phyloP scores from a whole-genome alignment of 2,113 vertebrate genomes.

The Urocynchramus pylzowi region DNA sequence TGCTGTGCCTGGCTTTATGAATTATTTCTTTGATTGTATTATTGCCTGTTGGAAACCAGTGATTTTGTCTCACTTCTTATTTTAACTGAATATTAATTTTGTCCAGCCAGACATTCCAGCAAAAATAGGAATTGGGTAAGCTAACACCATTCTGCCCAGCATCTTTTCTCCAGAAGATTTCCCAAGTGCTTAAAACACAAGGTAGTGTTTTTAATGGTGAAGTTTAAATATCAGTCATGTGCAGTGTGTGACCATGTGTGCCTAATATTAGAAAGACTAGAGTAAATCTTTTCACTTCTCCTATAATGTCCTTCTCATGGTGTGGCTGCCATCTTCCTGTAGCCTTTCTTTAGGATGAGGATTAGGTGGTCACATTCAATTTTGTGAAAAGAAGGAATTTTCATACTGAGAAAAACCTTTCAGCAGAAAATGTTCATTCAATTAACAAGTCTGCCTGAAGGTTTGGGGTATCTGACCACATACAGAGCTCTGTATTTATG shows the following conservation, averaged over 20 bases:
- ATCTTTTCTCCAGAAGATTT: not conserved
- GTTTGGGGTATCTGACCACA: not conserved
- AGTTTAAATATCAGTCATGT: not conserved
- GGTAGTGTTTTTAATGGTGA: not conserved
- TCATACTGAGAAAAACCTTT: not conserved
- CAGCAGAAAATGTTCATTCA: not conserved
- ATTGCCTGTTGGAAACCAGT: not conserved
- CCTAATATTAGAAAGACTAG: not conserved
- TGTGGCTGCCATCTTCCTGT: not conserved
- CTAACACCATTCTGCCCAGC: not conserved
- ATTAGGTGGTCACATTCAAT: not conserved
- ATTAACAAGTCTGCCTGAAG: not conserved
- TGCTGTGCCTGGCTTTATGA: not conserved
- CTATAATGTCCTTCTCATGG: not conserved
- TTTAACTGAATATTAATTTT: not conserved
- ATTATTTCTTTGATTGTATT: not conserved
- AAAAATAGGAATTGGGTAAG: not conserved
- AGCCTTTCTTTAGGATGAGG: not conserved
- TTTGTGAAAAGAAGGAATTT: not conserved
- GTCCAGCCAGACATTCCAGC: not conserved
- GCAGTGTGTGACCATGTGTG: accelerated
- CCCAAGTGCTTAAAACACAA: not conserved
- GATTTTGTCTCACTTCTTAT: not conserved
- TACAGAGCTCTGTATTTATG: not conserved
- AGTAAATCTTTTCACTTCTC: not conserved